Evolutionary conservation across 2,797 vertebrate species (phyloP).

Genomic region (Leptoclinus maculatus): DNA sequence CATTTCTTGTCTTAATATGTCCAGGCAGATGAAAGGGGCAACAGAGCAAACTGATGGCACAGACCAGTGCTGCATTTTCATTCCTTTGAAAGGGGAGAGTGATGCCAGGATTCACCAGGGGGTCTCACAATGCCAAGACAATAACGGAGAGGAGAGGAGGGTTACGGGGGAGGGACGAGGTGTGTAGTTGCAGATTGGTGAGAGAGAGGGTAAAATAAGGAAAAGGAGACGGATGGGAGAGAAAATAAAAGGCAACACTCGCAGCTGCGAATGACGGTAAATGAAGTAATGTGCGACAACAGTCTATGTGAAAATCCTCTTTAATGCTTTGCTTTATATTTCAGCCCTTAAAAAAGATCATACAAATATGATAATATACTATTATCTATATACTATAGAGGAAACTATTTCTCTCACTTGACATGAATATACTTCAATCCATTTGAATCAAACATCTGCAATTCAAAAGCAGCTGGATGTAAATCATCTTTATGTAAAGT

Average conservation of each 20-base stretch:
- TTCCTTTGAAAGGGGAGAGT: slow-evolving; percentile 72
- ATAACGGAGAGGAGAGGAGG: slow-evolving; percentile 66
- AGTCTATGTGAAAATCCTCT: slow-evolving; percentile 25
- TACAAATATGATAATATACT: slow-evolving; percentile 17
- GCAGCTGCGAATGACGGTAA: background rate
- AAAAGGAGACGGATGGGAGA: slow-evolving; percentile 19
- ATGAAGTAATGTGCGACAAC: slow-evolving; percentile 18
- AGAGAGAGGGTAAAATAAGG: slow-evolving; percentile 24
- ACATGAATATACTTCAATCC: background rate
- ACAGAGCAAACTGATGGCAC: slow-evolving; percentile 68
- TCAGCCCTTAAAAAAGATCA: background rate
- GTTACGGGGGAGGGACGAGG: slow-evolving; percentile 23
- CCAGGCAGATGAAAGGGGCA: slow-evolving; percentile 73
- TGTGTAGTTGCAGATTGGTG: slow-evolving; percentile 42
- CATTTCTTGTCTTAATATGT: slow-evolving; percentile 74
- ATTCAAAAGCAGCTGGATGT: slow-evolving; percentile 21
- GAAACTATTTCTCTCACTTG: background rate
- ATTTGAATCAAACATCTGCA: background rate
- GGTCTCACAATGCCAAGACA: slow-evolving; percentile 67
- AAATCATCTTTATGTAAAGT: background rate
- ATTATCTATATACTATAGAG: background rate
- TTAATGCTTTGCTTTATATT: slow-evolving; percentile 15
- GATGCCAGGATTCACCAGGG: slow-evolving; percentile 73
- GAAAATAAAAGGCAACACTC: slow-evolving; percentile 22
- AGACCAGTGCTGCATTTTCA: slow-evolving; percentile 68